phyloP scores from a whole-genome alignment of 2,888 invertebrate genomes.

The Thereva unica region DNA sequence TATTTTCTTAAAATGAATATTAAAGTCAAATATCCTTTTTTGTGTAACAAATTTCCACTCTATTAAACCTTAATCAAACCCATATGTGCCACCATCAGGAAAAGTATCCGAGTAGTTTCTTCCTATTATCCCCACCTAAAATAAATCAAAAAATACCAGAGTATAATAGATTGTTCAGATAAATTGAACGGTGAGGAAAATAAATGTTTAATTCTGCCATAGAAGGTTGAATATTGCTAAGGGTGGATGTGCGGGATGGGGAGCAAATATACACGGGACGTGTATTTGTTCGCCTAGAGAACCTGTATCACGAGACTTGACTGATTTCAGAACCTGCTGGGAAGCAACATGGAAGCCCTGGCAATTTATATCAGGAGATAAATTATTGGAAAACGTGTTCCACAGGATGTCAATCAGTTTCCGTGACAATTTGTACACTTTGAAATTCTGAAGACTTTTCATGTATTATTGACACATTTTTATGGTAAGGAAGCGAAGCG shows the following conservation, averaged over 20 bases:
- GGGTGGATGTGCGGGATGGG: too few relatives aligned
- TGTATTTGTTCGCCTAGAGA: neutral
- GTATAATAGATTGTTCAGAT: constrained; percentile 12
- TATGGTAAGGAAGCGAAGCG: neutral
- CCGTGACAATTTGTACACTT: constrained; percentile 31
- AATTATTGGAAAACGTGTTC: constrained; percentile 38
- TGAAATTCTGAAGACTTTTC: constrained; percentile 13
- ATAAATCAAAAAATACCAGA: constrained; percentile 22
- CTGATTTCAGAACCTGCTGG: neutral
- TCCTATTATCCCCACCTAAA: neutral
- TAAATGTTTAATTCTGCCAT: constrained; percentile 29
- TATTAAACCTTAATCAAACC: too few relatives aligned
- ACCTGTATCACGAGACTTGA: constrained; percentile 3
- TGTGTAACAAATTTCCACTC: too few relatives aligned
- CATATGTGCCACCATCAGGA: too few relatives aligned
- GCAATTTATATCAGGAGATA: constrained; percentile 39
- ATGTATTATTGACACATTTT: constrained; percentile 7
- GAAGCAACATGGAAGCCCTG: constrained; percentile 7
- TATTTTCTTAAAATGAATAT: too few relatives aligned
- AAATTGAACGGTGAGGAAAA: constrained; percentile 24
- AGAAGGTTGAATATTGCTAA: constrained; percentile 1
- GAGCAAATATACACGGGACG: too few relatives aligned
- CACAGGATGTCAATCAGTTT: constrained; percentile 40
- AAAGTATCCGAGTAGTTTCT: too few relatives aligned
- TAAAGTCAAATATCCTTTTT: too few relatives aligned